Conservation (phyloP, 2,113 vertebrate species). For the Carlito syrichta region DNA sequence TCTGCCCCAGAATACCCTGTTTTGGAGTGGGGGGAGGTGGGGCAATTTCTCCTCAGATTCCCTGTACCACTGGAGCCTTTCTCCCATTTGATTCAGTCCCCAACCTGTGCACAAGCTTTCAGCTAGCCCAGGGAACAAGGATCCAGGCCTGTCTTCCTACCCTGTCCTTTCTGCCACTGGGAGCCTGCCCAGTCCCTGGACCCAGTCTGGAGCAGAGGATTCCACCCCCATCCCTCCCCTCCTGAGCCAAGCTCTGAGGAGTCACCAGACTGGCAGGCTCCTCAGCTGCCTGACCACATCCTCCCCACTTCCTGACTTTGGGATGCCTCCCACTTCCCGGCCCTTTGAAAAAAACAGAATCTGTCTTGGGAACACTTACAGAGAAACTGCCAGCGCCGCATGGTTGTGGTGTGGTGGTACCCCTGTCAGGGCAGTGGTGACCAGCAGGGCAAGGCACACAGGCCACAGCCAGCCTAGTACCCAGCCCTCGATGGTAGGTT, state of each 20-base stretch:
- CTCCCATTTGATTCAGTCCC: neutral
- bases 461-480: slow-evolving; percentile 80
- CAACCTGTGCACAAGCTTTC: neutral
- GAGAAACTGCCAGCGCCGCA: slow-evolving; percentile 91
- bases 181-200: no score
- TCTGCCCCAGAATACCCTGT: neutral
- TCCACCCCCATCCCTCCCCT: neutral
- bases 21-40: neutral
- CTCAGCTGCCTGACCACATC: neutral
- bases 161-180: no score
- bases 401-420: slow-evolving; percentile 82
- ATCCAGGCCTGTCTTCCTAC: neutral
- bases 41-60: neutral
- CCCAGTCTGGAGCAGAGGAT: neutral
- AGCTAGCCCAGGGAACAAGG: neutral
- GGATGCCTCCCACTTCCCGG: neutral
- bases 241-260: neutral
- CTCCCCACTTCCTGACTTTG: neutral
- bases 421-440: slow-evolving; percentile 87
- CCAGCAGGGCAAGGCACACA: slow-evolving; percentile 88
- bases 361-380: slow-evolving; percentile 80
- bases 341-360: neutral
- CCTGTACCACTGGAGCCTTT: neutral
- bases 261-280: neutral
- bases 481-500: slow-evolving; percentile 81